Evolutionary conservation across 1,140 invertebrate genomes (phyloP).

Genomic region (Drosophila santomea): DNA sequence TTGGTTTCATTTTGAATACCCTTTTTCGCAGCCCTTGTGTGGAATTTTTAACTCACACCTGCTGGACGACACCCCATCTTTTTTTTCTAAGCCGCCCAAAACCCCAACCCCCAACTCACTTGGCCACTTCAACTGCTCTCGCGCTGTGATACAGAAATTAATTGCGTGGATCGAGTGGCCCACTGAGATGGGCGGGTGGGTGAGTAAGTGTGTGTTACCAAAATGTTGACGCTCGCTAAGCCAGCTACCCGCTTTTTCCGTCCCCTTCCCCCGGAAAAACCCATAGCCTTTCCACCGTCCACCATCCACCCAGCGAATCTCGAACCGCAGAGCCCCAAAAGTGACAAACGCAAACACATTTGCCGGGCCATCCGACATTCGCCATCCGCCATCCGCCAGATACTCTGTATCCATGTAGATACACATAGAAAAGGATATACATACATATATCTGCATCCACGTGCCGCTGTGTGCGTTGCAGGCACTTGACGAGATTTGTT

Average conservation of each 20-base stretch:
- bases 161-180: conserved; percentile 81
- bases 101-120: neutral
- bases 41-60: conserved; percentile 40
- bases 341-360: conserved; percentile 83
- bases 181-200: conserved; percentile 15
- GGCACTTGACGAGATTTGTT: conserved; percentile 80
- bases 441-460: neutral
- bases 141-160: conserved; percentile 72
- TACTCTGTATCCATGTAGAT: conserved; percentile 36
- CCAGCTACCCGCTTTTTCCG: conserved; percentile 24
- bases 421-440: no score
- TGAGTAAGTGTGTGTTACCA: conserved; percentile 65
- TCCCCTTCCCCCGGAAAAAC: neutral
- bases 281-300: neutral
- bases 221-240: conserved; percentile 79
- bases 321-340: conserved; percentile 69
- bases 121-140: conserved; percentile 54
- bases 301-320: conserved; percentile 13
- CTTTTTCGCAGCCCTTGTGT: conserved; percentile 39
- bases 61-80: neutral
- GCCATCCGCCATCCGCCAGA: conserved; percentile 58
- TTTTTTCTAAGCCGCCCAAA: conserved; percentile 8
- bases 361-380: conserved; percentile 56
- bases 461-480: conserved; percentile 32
- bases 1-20: conserved; percentile 79